Conservation (phyloP, 2,797 vertebrate species). For the Mycteria americana region DNA sequence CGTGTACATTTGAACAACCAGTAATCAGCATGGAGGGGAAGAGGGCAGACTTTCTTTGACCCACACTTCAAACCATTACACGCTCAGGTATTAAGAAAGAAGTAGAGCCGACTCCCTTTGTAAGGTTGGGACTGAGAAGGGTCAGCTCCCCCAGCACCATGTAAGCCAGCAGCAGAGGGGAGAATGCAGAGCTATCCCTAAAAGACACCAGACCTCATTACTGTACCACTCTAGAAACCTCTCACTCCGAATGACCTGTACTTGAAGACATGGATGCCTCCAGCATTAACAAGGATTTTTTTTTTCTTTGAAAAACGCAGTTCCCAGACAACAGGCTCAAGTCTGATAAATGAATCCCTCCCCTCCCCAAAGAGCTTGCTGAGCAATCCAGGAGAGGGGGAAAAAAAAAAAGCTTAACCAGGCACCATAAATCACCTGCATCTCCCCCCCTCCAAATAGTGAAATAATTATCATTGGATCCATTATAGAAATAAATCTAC, state of each 20-base stretch:
- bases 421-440: conserved; percentile 38
- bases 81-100: neutral
- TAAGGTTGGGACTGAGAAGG: neutral
- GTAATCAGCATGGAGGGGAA: neutral
- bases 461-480: conserved; percentile 69
- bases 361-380: neutral
- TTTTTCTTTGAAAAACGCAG: neutral
- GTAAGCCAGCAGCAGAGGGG: neutral
- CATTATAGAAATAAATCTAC: conserved; percentile 65
- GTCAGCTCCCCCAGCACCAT: neutral
- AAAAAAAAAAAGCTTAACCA: neutral
- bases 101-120: neutral
- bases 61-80: neutral
- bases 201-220: neutral
- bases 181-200: neutral
- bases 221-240: neutral
- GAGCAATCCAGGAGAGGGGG: neutral
- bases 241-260: neutral
- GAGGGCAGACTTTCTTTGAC: neutral
- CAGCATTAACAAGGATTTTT: neutral
- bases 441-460: conserved; percentile 20
- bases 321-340: neutral
- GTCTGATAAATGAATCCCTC: neutral
- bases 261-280: neutral
- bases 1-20: neutral